Percentiles rank a stretch among this genome's conserved stretches.
These are phyloP conservation scores for Sesia bembeciformis DNA, from an alignment of 2,888 invertebrate species.

Conservation along the genomic window DNA sequence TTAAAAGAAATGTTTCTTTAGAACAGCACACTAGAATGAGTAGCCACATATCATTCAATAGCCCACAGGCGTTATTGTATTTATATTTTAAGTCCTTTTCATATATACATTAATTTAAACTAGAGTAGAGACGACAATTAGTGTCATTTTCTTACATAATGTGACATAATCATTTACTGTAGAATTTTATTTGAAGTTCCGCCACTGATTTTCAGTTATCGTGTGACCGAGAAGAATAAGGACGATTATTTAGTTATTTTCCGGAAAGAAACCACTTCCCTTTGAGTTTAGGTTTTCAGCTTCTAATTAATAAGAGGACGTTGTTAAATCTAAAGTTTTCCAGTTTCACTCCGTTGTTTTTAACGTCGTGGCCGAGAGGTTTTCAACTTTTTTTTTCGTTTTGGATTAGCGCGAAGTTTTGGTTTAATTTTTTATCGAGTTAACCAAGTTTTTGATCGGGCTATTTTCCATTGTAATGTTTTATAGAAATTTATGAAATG, in stretches of 20 bases:
- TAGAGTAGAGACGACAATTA: too few species aligned
- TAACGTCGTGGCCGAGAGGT: neutral
- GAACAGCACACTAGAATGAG: too few species aligned
- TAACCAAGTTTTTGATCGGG: neutral
- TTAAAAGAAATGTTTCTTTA: too few species aligned
- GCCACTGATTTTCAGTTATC: neutral
- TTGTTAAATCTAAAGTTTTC: slow-evolving; percentile 22
- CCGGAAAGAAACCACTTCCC: slow-evolving; percentile 21
- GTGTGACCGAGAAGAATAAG: slow-evolving; percentile 6
- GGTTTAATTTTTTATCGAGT: neutral
- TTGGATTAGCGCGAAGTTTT: neutral
- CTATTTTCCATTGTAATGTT: neutral
- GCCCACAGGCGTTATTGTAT: too few species aligned
- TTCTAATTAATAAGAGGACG: slow-evolving; percentile 46
- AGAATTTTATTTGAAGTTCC: neutral
- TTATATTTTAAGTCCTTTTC: too few species aligned
- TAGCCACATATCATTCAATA: too few species aligned
- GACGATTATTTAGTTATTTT: slow-evolving; percentile 50
- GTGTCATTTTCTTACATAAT: too few species aligned
- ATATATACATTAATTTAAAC: too few species aligned
- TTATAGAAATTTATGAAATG: too few species aligned
- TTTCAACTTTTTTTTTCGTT: neutral
- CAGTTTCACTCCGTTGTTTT: slow-evolving; percentile 22
- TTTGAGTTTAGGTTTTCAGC: slow-evolving; percentile 34
- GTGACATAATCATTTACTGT: too few species aligned